These are phyloP conservation scores for Hirudinaria manillensis DNA, from an alignment of 2,888 invertebrate genomes.

Conservation along the genomic window DNA sequence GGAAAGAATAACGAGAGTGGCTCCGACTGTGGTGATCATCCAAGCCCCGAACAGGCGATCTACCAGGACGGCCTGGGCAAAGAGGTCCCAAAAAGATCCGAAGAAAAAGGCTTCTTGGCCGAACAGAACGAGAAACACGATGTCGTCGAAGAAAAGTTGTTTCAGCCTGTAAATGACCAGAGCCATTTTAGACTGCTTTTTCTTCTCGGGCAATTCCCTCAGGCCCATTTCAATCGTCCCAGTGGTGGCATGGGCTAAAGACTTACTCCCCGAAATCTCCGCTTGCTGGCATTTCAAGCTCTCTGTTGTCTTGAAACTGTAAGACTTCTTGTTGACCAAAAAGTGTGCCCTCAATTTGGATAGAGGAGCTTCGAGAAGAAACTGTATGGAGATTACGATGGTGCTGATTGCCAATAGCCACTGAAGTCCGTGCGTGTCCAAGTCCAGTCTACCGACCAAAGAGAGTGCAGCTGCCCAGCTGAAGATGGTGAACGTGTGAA, in stretches of 20 bases:
- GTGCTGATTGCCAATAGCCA: not conserved
- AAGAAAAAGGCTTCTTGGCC: not conserved
- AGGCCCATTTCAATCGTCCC: not conserved
- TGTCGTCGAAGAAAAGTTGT: not conserved
- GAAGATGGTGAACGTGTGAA: constrained; percentile 24
- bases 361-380: not conserved
- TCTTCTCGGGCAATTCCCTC: too few species aligned
- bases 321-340: not conserved
- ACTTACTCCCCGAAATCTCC: not conserved
- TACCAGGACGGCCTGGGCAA: not conserved
- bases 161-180: not conserved
- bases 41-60: not conserved
- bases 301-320: not conserved
- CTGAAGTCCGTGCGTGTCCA: not conserved
- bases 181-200: too few species aligned
- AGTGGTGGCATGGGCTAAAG: not conserved
- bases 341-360: not conserved
- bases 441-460: not conserved
- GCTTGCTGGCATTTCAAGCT: not conserved
- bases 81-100: not conserved
- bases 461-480: constrained; percentile 17
- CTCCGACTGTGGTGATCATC: not conserved
- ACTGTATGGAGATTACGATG: not conserved
- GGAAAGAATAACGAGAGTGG: not conserved
- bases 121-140: not conserved